A percentile compares a stretch with the other conserved stretches of the same genome.
These are phyloP conservation scores for Venustoraphidia nigricollis DNA, from an alignment of 2,888 invertebrate species.

Conservation along the genomic window DNA sequence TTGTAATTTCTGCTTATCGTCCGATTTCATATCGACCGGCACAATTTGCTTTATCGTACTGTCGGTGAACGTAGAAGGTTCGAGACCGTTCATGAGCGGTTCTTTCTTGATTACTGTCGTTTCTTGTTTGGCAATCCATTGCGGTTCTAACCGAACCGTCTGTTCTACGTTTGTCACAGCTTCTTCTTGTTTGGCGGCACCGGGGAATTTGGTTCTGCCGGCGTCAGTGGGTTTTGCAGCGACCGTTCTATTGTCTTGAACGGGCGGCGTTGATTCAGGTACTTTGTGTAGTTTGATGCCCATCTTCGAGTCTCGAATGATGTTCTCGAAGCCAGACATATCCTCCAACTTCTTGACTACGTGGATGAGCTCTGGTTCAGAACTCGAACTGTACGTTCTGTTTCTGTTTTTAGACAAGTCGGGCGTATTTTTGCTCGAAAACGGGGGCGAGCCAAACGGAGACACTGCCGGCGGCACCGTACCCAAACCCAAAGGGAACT, in stretches of 20 bases:
- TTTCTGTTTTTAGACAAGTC: slow-evolving; percentile 18
- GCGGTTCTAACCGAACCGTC: slow-evolving; percentile 4
- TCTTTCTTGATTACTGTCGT: slow-evolving; percentile 5
- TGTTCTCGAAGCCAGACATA: slow-evolving; percentile 42
- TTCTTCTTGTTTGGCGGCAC: too few relatives aligned
- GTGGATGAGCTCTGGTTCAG: slow-evolving; percentile 43
- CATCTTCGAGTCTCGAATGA: slow-evolving; percentile 35
- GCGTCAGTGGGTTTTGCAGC: too few relatives aligned
- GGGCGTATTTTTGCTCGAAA: slow-evolving; percentile 14
- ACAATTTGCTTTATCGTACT: slow-evolving; percentile 44
- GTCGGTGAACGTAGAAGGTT: slow-evolving; percentile 56
- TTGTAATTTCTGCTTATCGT: too few relatives aligned
- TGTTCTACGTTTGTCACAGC: too few relatives aligned
- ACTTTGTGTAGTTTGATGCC: slow-evolving; percentile 22
- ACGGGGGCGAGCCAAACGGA: slow-evolving; percentile 11
- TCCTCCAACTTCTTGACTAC: slow-evolving; percentile 47
- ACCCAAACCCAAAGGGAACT: slow-evolving; percentile 24
- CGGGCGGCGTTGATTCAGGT: slow-evolving; percentile 21
- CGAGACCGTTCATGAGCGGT: slow-evolving; percentile 39
- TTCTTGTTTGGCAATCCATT: slow-evolving; percentile 7
- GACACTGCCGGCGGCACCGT: slow-evolving; percentile 21
- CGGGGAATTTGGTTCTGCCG: too few relatives aligned
- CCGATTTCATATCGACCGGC: slow-evolving; percentile 8
- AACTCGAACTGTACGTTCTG: slow-evolving; percentile 29
- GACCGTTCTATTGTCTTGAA: slow-evolving; percentile 13